phyloP scores from a whole-genome alignment of 2,888 invertebrate species.

The Oscheius sp. region DNA sequence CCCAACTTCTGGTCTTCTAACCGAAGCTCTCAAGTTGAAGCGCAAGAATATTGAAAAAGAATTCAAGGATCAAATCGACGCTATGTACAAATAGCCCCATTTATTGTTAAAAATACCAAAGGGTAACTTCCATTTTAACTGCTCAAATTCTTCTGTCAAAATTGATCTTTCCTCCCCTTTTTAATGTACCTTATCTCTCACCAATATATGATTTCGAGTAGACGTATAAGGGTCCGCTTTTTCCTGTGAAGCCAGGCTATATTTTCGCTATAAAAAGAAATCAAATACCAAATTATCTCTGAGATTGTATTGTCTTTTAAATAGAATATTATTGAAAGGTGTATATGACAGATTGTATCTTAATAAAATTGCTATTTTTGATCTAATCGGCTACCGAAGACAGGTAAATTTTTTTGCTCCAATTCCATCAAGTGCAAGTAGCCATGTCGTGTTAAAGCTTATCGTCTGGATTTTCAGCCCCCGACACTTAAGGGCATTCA shows the following conservation, averaged over 20 bases:
- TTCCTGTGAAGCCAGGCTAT: too few species aligned
- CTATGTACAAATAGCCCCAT: slow-evolving; percentile 79
- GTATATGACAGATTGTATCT: too few species aligned
- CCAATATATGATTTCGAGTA: slow-evolving; percentile 7
- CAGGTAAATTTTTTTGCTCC: too few species aligned
- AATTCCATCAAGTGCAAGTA: too few species aligned
- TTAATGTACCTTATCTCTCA: not conserved
- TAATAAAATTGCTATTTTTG: too few species aligned
- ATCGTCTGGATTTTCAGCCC: not conserved
- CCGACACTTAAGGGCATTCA: too few species aligned
- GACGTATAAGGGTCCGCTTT: slow-evolving; percentile 4
- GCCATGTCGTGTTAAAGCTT: too few species aligned
- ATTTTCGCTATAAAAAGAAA: not conserved
- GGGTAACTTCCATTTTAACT: not conserved
- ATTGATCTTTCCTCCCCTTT: not conserved
- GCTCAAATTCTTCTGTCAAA: slow-evolving; percentile 8
- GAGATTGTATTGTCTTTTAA: too few species aligned
- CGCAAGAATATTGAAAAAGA: slow-evolving; percentile 92
- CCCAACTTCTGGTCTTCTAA: slow-evolving; percentile 94
- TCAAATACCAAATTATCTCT: not conserved
- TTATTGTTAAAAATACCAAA: not conserved
- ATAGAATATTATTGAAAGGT: too few species aligned
- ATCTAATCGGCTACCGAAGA: too few species aligned
- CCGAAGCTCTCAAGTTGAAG: slow-evolving; percentile 96
- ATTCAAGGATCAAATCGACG: slow-evolving; percentile 89